These are phyloP conservation scores for Anneissia japonica DNA, from an alignment of 35 echinoderm and acorn worm genomes.

Conservation along the genomic window DNA sequence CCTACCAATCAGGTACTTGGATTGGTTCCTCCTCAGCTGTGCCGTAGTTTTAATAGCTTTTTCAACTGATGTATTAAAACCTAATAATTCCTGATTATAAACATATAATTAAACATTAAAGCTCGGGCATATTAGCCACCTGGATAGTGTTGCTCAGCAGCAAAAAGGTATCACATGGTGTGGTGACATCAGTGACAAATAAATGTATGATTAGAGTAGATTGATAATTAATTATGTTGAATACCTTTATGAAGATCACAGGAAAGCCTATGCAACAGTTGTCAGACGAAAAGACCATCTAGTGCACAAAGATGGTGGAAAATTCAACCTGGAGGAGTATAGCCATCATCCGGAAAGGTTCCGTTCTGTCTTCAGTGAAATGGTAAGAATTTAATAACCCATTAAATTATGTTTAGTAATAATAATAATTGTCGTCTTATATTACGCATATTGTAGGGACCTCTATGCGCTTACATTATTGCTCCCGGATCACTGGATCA, in stretches of 20 bases:
- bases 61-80: too few species aligned
- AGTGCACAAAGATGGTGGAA: conserved; percentile 70
- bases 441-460: neutral
- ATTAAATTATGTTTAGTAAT: neutral
- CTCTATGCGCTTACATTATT: neutral
- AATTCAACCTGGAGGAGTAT: conserved; percentile 56
- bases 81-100: too few species aligned
- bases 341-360: conserved; percentile 71
- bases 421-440: neutral
- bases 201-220: too few species aligned
- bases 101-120: too few species aligned
- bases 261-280: conserved; percentile 72
- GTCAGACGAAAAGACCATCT: conserved; percentile 81
- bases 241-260: conserved; percentile 66
- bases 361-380: conserved; percentile 70
- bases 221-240: too few species aligned
- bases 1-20: too few species aligned
- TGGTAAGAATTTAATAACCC: conserved; percentile 33
- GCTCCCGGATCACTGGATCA: neutral
- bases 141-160: too few species aligned
- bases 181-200: too few species aligned
- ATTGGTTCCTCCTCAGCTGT: too few species aligned
- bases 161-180: too few species aligned
- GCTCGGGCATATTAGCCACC: too few species aligned
- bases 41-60: too few species aligned